phyloP scores from a whole-genome alignment of 2,888 invertebrate genomes.

The Drosophila fulvimacula region DNA sequence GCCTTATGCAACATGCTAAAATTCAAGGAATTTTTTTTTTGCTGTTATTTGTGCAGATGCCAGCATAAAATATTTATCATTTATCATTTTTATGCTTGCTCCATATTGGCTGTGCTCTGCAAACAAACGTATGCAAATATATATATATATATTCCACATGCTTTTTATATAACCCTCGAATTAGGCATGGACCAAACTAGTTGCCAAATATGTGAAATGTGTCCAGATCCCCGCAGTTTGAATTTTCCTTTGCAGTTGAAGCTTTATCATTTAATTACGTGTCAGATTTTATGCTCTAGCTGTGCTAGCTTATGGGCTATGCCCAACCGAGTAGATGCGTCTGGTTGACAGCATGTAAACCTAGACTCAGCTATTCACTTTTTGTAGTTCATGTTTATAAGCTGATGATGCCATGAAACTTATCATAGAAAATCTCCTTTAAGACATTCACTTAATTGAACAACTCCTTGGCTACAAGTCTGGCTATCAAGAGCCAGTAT shows the following conservation, averaged over 20 bases:
- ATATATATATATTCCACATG: neutral
- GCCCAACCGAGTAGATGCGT: too few relatives aligned
- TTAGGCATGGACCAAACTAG: neutral
- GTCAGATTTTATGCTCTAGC: too few relatives aligned
- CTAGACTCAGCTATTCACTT: too few relatives aligned
- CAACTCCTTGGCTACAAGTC: too few relatives aligned
- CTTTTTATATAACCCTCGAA: neutral
- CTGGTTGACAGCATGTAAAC: too few relatives aligned
- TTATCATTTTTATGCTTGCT: conserved; percentile 23
- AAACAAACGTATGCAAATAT: neutral
- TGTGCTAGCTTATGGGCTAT: too few relatives aligned
- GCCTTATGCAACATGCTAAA: neutral
- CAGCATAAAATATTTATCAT: conserved; percentile 32
- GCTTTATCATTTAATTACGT: too few relatives aligned
- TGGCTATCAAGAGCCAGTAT: too few relatives aligned
- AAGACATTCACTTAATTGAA: too few relatives aligned
- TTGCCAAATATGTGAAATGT: neutral
- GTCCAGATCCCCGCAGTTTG: neutral
- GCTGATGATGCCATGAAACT: too few relatives aligned
- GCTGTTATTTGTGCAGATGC: conserved; percentile 17
- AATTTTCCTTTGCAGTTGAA: neutral
- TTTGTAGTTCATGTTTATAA: too few relatives aligned
- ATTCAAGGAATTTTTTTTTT: neutral
- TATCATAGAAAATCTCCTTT: too few relatives aligned
- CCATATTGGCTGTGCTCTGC: conserved; percentile 14